Evolutionary conservation across 2,888 invertebrate genomes (phyloP).

Genomic region (Cerastis rubricosa): DNA sequence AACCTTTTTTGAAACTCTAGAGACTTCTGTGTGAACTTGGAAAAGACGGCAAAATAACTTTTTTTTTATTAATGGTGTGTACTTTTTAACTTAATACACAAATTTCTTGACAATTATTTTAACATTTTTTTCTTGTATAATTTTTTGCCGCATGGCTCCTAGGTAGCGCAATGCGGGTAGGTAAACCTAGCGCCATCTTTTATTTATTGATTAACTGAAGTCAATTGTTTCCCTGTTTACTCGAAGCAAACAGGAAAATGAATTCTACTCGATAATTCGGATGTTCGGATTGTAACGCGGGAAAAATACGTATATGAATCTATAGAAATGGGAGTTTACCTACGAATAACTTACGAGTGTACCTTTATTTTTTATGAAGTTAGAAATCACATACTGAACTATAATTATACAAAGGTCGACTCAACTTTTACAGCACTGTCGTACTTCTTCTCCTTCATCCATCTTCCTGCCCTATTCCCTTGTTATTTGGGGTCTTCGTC

Average conservation of each 20-base stretch:
- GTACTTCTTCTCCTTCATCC: background rate
- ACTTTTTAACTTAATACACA: background rate
- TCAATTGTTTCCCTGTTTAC: background rate
- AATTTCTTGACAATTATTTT: background rate
- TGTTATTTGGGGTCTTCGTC: background rate
- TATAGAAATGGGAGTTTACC: background rate
- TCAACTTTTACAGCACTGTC: background rate
- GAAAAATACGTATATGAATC: background rate
- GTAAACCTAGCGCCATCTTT: slow-evolving; percentile 60
- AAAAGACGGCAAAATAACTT: background rate
- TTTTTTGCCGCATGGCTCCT: slow-evolving; percentile 59
- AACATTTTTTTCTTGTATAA: slow-evolving; percentile 3
- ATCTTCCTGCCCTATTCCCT: background rate
- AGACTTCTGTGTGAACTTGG: background rate
- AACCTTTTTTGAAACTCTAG: slow-evolving; percentile 26
- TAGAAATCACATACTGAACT: background rate
- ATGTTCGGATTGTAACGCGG: background rate
- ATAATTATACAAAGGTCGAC: background rate
- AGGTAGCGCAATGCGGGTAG: slow-evolving; percentile 66
- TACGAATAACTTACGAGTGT: background rate
- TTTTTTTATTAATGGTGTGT: background rate
- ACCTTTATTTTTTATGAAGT: background rate
- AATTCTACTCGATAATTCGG: background rate
- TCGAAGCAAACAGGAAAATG: background rate
- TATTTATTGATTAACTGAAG: slow-evolving; percentile 34